A percentile compares a stretch with the other conserved stretches of the same genome.
phyloP scores from a whole-genome alignment of 2,113 vertebrate genomes.

The Baryphthengus martii region DNA sequence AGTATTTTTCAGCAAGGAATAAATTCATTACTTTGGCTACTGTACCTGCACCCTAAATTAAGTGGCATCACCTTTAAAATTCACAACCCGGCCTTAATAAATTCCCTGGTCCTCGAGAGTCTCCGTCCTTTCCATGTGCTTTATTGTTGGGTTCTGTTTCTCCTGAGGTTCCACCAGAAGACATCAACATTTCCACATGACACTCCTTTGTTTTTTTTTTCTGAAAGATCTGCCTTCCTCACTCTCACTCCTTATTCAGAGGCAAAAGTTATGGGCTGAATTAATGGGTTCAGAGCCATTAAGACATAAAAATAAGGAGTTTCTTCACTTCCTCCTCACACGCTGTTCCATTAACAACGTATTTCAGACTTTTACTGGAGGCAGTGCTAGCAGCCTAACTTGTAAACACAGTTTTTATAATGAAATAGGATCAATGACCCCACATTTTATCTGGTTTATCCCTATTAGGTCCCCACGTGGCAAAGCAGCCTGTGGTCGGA shows the following conservation, averaged over 20 bases:
- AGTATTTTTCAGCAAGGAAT: background rate
- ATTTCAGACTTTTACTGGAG: background rate
- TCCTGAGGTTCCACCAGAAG: background rate
- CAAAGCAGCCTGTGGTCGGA: background rate
- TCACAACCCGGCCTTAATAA: background rate
- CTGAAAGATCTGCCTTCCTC: background rate
- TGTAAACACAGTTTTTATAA: background rate
- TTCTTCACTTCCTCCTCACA: background rate
- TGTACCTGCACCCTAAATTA: background rate
- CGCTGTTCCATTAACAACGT: background rate
- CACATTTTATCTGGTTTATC: background rate
- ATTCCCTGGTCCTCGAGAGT: background rate
- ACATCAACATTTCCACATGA: background rate
- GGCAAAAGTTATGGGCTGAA: background rate
- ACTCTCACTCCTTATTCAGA: background rate
- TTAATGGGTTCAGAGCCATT: background rate
- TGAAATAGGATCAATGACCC: background rate
- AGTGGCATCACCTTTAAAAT: background rate
- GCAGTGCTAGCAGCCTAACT: background rate
- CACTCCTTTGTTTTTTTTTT: background rate
- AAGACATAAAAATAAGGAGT: background rate
- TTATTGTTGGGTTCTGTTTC: background rate
- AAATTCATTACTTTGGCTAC: background rate
- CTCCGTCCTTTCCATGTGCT: background rate
- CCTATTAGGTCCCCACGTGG: background rate